Evolutionary conservation across 2,113 vertebrate genomes (phyloP).

Genomic region (Dromiciops gliroides): DNA sequence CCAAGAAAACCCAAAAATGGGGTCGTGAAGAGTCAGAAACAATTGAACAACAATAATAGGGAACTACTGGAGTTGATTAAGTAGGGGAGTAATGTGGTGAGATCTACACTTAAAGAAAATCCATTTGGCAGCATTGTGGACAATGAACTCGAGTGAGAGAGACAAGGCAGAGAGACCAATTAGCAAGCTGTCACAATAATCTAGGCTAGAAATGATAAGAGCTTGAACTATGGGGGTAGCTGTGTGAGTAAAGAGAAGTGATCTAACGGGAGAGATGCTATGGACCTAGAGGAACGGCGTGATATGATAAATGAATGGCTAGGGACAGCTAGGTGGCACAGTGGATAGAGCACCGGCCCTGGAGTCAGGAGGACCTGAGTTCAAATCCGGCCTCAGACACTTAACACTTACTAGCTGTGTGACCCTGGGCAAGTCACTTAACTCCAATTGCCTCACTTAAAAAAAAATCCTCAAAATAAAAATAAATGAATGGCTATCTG

Average conservation of each 20-base stretch:
- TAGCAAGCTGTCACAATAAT: background rate
- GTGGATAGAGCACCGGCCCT: too few species aligned
- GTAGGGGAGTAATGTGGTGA: background rate
- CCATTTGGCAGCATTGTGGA: background rate
- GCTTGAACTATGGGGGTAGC: background rate
- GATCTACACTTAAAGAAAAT: background rate
- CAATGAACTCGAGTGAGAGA: background rate
- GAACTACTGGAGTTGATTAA: background rate
- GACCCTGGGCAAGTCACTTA: too few species aligned
- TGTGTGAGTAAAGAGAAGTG: background rate
- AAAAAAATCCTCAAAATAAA: too few species aligned
- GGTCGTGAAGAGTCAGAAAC: background rate
- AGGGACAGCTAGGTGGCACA: too few species aligned
- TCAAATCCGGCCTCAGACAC: too few species aligned
- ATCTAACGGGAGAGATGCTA: background rate
- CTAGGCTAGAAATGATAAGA: background rate
- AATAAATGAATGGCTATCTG: background rate
- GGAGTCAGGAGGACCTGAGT: too few species aligned
- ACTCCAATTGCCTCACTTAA: too few species aligned
- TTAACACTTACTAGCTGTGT: too few species aligned
- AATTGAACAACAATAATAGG: background rate
- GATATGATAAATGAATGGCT: background rate
- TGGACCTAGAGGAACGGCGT: background rate
- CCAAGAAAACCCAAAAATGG: background rate
- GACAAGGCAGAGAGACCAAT: background rate